Evolutionary conservation across 2,113 vertebrate genomes (phyloP).

Genomic region (Ammodytes marinus): DNA sequence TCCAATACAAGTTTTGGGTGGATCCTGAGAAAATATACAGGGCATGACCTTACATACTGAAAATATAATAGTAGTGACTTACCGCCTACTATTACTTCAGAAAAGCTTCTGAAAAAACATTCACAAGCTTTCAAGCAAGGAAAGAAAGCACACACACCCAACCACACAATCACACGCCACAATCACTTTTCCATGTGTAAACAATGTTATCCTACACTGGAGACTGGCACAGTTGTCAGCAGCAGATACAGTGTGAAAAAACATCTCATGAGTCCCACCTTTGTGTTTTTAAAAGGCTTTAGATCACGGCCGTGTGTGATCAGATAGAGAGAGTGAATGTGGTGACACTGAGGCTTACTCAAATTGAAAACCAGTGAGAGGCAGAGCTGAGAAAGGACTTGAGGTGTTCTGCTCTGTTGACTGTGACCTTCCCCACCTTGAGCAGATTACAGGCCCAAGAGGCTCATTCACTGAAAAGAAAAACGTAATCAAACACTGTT

Average conservation of each 20-base stretch:
- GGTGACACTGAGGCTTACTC: slow-evolving; percentile 17
- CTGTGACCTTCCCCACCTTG: slow-evolving; percentile 64
- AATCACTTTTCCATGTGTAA: slow-evolving; percentile 54
- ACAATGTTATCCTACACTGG: slow-evolving; percentile 24
- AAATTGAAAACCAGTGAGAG: slow-evolving; percentile 31
- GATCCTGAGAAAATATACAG: slow-evolving; percentile 53
- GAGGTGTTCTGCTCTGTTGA: slow-evolving; percentile 39
- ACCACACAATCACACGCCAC: slow-evolving; percentile 23
- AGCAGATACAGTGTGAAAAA: slow-evolving; percentile 9
- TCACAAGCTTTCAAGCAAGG: slow-evolving; percentile 43
- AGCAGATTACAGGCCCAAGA: slow-evolving; percentile 58
- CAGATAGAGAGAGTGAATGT: neutral
- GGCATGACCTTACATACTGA: slow-evolving; percentile 42
- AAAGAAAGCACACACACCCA: slow-evolving; percentile 51
- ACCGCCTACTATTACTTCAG: slow-evolving; percentile 37
- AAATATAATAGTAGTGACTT: slow-evolving; percentile 54
- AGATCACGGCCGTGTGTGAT: slow-evolving; percentile 49
- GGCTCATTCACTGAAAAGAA: slow-evolving; percentile 30
- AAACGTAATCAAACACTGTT: slow-evolving; percentile 46
- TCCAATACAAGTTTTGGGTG: slow-evolving; percentile 35
- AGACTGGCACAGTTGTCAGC: slow-evolving; percentile 21
- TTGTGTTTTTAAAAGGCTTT: slow-evolving; percentile 37
- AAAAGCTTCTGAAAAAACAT: slow-evolving; percentile 47
- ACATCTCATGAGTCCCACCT: slow-evolving; percentile 17
- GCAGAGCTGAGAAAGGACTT: slow-evolving; percentile 42